Evolutionary conservation across 2,888 invertebrate genomes (phyloP).

Genomic region (Pelosia muscerda): DNA sequence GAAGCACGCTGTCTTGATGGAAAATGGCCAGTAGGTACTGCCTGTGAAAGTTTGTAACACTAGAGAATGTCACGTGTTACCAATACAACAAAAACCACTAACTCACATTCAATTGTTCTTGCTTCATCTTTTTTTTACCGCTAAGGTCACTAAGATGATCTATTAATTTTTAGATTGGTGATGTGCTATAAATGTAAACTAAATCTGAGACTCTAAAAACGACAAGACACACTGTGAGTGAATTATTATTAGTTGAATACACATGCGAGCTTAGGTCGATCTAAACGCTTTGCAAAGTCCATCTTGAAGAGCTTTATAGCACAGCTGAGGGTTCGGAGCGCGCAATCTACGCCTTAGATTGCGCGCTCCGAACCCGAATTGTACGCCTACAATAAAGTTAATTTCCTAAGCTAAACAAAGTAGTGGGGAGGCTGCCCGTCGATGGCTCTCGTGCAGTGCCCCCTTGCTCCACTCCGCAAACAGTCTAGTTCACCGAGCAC

Average conservation of each 20-base stretch:
- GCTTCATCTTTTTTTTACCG: too few relatives aligned
- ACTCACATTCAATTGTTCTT: too few relatives aligned
- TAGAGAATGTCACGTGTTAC: neutral
- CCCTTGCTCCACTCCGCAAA: conserved; percentile 32
- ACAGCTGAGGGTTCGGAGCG: conserved; percentile 35
- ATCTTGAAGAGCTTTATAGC: conserved; percentile 36
- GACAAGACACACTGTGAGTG: neutral
- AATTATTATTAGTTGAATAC: conserved; percentile 11
- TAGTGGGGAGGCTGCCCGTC: conserved; percentile 22
- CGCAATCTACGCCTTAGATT: conserved; percentile 65
- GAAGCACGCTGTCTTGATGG: too few relatives aligned
- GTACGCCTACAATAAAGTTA: conserved; percentile 73
- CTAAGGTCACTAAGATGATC: too few relatives aligned
- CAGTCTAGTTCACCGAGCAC: conserved; percentile 18
- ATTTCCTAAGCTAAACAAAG: conserved; percentile 71
- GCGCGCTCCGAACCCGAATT: too few relatives aligned
- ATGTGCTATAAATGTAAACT: neutral
- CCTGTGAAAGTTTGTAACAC: neutral
- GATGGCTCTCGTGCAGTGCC: conserved; percentile 34
- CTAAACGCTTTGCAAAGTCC: conserved; percentile 46
- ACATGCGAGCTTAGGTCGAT: conserved; percentile 8
- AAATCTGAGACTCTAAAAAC: neutral
- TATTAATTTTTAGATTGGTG: too few relatives aligned
- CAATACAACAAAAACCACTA: neutral
- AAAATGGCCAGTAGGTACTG: neutral